Conservation (phyloP, 2,113 vertebrate species). For the Chlamydotis undulata region DNA sequence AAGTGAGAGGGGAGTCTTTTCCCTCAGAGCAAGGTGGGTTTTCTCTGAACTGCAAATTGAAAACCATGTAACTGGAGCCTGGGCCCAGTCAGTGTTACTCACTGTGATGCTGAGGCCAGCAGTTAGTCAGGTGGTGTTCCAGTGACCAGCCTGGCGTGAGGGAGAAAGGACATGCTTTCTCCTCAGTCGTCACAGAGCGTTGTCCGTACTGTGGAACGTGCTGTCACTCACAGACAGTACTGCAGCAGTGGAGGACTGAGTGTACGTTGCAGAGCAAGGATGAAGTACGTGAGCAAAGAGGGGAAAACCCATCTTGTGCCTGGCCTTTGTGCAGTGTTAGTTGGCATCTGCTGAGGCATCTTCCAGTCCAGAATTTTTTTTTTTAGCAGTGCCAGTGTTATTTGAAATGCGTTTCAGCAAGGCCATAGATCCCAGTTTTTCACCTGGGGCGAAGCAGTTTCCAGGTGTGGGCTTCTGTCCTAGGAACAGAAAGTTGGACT, state of each 20-base stretch:
- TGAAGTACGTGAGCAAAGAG: fast-evolving
- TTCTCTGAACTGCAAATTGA: not conserved
- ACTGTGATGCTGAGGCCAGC: not conserved
- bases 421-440: not conserved
- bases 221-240: fast-evolving
- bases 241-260: not conserved
- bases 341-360: not conserved
- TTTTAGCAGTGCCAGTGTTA: not conserved
- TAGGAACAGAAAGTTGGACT: not conserved
- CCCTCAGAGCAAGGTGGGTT: not conserved
- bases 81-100: not conserved
- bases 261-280: fast-evolving
- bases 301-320: not conserved
- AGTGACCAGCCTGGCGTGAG: not conserved
- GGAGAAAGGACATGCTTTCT: fast-evolving
- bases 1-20: not conserved
- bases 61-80: fast-evolving
- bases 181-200: not conserved
- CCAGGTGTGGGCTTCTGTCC: not conserved
- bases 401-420: not conserved
- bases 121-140: no score
- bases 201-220: not conserved
- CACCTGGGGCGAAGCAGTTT: not conserved
- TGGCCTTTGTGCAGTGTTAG: not conserved
- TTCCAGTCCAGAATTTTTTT: not conserved